Percentiles rank a stretch among this genome's conserved stretches.
Evolutionary conservation across 1,140 invertebrate species (phyloP).

Genomic region (Caerostris darwini): DNA sequence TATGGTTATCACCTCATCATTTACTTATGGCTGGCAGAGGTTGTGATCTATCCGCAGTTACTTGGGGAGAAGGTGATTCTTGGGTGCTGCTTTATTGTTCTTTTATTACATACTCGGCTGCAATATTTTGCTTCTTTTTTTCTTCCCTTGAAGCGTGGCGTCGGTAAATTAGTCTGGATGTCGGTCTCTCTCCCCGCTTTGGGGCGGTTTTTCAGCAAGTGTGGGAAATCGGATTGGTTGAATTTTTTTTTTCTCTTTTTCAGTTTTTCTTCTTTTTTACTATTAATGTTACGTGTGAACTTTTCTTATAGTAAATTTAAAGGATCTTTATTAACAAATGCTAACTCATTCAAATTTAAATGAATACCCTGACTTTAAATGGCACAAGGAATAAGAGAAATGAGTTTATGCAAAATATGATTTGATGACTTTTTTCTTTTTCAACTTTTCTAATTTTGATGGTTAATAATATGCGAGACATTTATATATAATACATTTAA

Average conservation of each 20-base stretch:
- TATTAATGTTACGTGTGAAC: background rate
- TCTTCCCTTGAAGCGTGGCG: background rate
- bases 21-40: slow-evolving; percentile 1
- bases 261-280: background rate
- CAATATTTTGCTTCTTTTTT: background rate
- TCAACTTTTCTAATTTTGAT: too few species aligned
- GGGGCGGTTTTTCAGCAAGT: background rate
- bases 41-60: background rate
- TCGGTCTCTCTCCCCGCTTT: background rate
- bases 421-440: too few species aligned
- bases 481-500: too few species aligned
- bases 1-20: slow-evolving; percentile 36
- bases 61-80: background rate
- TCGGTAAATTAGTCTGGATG: slow-evolving; percentile 13
- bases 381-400: too few species aligned
- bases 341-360: too few species aligned
- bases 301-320: too few species aligned
- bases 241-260: background rate
- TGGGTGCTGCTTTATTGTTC: slow-evolving; percentile 12
- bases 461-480: too few species aligned
- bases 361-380: too few species aligned
- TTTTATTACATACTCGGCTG: slow-evolving; percentile 1
- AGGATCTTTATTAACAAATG: too few species aligned
- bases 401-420: too few species aligned
- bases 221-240: background rate